Evolutionary conservation across 2,113 vertebrate species (phyloP).

Genomic region (Channa maculata): DNA sequence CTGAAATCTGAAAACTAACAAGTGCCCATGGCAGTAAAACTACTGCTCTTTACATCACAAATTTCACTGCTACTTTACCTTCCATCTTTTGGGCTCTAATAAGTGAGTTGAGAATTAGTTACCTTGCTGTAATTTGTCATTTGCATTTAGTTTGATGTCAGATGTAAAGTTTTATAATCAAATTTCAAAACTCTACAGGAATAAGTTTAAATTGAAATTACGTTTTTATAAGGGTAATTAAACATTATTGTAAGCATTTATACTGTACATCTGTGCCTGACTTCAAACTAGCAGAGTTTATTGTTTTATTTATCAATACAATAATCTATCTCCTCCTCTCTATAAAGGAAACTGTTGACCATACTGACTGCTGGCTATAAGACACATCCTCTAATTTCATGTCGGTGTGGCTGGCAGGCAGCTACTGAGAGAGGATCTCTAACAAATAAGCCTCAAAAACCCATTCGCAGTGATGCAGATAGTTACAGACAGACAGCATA

Average conservation of each 20-base stretch:
- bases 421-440: slow-evolving; percentile 63
- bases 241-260: neutral
- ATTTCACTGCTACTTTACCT: too few species aligned
- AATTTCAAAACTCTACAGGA: too few species aligned
- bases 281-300: neutral
- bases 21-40: too few species aligned
- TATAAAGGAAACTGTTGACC: slow-evolving; percentile 16
- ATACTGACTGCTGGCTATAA: slow-evolving; percentile 20
- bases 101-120: too few species aligned
- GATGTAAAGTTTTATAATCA: too few species aligned
- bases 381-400: slow-evolving; percentile 44
- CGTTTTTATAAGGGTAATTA: neutral
- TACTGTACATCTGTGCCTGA: neutral
- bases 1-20: slow-evolving; percentile 38
- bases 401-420: slow-evolving; percentile 45
- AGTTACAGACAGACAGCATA: slow-evolving; percentile 9
- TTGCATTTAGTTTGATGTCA: too few species aligned
- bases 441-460: slow-evolving; percentile 32
- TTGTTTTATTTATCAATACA: neutral
- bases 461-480: slow-evolving; percentile 28
- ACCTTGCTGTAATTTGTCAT: too few species aligned
- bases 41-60: too few species aligned
- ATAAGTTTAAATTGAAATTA: neutral
- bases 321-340: neutral
- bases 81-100: too few species aligned